These are phyloP conservation scores for Frankliniella fusca DNA, from an alignment of 2,888 invertebrate species.

Conservation along the genomic window DNA sequence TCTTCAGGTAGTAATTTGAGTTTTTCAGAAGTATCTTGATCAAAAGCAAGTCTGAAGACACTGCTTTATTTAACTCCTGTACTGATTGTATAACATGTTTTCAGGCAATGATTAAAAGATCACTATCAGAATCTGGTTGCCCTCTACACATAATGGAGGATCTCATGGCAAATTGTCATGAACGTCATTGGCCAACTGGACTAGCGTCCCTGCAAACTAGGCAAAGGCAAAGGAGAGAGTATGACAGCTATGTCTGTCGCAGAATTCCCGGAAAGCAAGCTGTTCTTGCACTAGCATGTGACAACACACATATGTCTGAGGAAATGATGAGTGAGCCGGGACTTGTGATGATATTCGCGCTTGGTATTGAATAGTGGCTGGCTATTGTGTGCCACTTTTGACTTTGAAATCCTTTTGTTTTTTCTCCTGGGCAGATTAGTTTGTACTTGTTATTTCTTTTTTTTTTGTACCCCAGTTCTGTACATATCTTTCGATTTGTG, in stretches of 20 bases:
- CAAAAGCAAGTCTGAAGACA: background rate
- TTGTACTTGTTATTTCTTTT: too few relatives aligned
- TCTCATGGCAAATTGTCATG: conserved; percentile 96
- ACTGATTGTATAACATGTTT: conserved; percentile 37
- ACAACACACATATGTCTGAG: conserved; percentile 91
- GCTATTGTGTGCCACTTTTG: background rate
- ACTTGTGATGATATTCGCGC: conserved; percentile 96
- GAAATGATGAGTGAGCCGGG: conserved; percentile 96
- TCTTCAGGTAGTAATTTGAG: conserved; percentile 62
- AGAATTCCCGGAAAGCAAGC: conserved; percentile 94
- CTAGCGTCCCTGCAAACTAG: conserved; percentile 87
- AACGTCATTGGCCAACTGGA: conserved; percentile 91
- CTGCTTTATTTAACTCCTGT: conserved; percentile 2
- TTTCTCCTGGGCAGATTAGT: too few relatives aligned
- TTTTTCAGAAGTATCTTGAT: conserved; percentile 4
- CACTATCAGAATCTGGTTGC: conserved; percentile 89
- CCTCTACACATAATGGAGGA: conserved; percentile 90
- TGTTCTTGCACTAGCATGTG: conserved; percentile 88
- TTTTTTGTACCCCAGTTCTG: too few relatives aligned
- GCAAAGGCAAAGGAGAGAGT: conserved; percentile 87
- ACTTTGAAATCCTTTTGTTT: too few relatives aligned
- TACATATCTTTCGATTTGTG: too few relatives aligned
- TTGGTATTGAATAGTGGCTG: conserved; percentile 71
- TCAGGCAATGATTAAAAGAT: conserved; percentile 89
- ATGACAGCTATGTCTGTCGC: conserved; percentile 92